phyloP scores from a whole-genome alignment of 2,888 invertebrate species.

The Agrypnus murinus region DNA sequence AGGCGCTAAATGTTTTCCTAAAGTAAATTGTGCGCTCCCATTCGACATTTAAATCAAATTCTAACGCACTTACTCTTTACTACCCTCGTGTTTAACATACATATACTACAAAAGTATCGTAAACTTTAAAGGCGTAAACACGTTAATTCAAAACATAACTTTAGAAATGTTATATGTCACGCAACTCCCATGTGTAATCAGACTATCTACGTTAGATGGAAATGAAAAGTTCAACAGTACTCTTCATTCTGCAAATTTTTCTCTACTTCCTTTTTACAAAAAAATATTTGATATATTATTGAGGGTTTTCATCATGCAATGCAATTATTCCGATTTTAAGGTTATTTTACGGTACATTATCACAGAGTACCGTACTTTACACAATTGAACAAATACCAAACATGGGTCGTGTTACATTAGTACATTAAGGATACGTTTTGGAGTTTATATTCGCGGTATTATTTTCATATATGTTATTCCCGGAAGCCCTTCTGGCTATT shows the following conservation, averaged over 20 bases:
- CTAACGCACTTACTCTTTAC: neutral
- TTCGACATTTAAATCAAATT: neutral
- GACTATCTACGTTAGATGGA: neutral
- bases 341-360: too few relatives aligned
- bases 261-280: too few relatives aligned
- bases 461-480: constrained; percentile 12
- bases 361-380: too few relatives aligned
- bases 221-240: neutral
- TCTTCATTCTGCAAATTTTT: too few relatives aligned
- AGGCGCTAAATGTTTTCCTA: neutral
- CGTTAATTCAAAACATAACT: constrained; percentile 22
- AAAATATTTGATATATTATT: too few relatives aligned
- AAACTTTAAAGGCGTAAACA: constrained; percentile 21
- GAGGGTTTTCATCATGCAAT: too few relatives aligned
- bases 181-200: constrained; percentile 1
- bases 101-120: constrained; percentile 21
- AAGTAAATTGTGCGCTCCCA: neutral
- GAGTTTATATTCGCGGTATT: neutral
- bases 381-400: neutral
- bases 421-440: neutral
- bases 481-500: constrained; percentile 13
- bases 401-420: neutral
- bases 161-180: constrained; percentile 12
- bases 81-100: constrained; percentile 9
- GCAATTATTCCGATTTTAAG: too few relatives aligned